These are phyloP conservation scores for Drosophila percnosoma DNA, from an alignment of 2,888 invertebrate genomes.

Conservation along the genomic window DNA sequence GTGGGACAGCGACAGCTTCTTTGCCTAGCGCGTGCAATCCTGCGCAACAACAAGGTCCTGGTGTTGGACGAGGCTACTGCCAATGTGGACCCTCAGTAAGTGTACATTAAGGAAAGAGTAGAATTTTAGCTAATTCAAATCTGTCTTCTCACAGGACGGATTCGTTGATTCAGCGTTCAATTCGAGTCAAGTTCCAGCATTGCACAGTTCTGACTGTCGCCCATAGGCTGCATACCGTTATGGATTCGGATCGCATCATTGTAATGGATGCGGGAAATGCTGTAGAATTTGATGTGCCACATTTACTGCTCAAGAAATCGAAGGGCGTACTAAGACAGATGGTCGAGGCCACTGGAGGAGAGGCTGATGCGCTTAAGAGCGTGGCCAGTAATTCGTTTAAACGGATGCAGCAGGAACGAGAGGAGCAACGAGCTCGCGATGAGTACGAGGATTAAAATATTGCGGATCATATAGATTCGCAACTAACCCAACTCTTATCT, in stretches of 20 bases:
- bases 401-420: conserved; percentile 53
- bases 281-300: conserved; percentile 90
- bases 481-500: conserved; percentile 32
- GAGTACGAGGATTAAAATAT: conserved; percentile 30
- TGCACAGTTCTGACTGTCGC: conserved; percentile 97
- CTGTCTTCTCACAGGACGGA: conserved; percentile 87
- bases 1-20: conserved; percentile 89
- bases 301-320: conserved; percentile 87
- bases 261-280: conserved; percentile 93
- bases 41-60: conserved; percentile 87
- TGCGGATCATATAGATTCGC: conserved; percentile 17
- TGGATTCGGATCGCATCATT: conserved; percentile 95
- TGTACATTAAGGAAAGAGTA: background rate
- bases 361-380: conserved; percentile 85
- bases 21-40: conserved; percentile 88
- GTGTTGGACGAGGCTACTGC: conserved; percentile 90
- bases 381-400: conserved; percentile 85
- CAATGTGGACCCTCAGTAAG: conserved; percentile 88
- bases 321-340: conserved; percentile 88
- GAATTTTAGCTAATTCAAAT: no score
- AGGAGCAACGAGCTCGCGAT: conserved; percentile 36
- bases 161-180: conserved; percentile 93
- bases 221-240: conserved; percentile 95
- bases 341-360: conserved; percentile 89
- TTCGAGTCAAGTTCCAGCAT: conserved; percentile 90